A percentile compares a stretch with the other conserved stretches of the same genome.
Evolutionary conservation across 2,797 vertebrate genomes (phyloP).

Genomic region (Argyrosomus regius): DNA sequence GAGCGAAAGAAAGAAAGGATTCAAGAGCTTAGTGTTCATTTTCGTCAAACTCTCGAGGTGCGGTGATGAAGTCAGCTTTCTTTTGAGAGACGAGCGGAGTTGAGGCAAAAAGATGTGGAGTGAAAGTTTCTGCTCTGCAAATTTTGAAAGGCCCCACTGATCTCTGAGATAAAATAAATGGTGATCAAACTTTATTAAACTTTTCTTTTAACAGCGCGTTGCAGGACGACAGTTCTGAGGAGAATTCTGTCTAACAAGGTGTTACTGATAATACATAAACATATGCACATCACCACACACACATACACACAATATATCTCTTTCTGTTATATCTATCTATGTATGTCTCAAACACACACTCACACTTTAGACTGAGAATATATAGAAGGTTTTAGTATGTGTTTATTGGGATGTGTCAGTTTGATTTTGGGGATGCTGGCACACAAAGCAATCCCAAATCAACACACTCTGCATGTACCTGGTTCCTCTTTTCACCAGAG

Average conservation of each 20-base stretch:
- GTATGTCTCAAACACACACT: background rate
- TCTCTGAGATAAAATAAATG: conserved; percentile 73
- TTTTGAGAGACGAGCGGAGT: conserved; percentile 68
- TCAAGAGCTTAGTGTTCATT: conserved; percentile 78
- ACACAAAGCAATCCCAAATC: conserved; percentile 53
- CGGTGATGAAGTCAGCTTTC: conserved; percentile 82
- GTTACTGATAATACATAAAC: conserved; percentile 49
- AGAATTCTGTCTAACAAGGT: conserved; percentile 61
- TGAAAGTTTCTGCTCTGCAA: conserved; percentile 66
- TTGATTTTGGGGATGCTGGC: conserved; percentile 49
- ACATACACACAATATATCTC: background rate
- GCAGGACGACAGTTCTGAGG: conserved; percentile 59
- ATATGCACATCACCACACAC: conserved; percentile 17
- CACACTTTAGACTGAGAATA: conserved; percentile 3
- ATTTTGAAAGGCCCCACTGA: conserved; percentile 71
- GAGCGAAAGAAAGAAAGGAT: conserved; percentile 74
- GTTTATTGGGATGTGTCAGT: conserved; percentile 54
- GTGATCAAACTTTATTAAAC: conserved; percentile 79
- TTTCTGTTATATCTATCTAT: conserved; percentile 11
- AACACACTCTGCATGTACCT: conserved; percentile 47
- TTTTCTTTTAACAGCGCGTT: conserved; percentile 57
- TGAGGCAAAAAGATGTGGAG: conserved; percentile 60
- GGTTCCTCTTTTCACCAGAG: conserved; percentile 56
- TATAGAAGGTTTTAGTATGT: conserved; percentile 16
- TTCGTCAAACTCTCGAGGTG: conserved; percentile 79